phyloP scores from a whole-genome alignment of 2,888 invertebrate species.

The Chymomyza amoena region DNA sequence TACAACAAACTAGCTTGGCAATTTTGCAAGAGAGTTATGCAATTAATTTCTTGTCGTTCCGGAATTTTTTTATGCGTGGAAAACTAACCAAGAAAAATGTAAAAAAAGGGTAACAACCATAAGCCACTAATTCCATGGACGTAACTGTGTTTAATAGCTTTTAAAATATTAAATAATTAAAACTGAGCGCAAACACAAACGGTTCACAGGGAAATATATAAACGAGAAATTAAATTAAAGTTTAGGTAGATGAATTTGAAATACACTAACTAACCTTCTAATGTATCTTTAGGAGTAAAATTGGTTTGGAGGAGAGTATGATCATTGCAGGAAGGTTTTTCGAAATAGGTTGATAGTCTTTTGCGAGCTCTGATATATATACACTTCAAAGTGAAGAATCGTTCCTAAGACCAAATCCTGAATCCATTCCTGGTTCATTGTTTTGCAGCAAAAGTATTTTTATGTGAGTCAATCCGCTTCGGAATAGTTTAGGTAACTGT shows the following conservation, averaged over 20 bases:
- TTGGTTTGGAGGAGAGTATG: no score
- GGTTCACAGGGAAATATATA: neutral
- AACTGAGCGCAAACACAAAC: conserved; percentile 17
- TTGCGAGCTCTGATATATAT: no score
- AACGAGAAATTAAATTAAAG: neutral
- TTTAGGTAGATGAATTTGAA: neutral
- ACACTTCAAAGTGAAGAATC: no score
- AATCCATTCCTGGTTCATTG: no score
- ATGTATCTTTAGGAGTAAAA: no score
- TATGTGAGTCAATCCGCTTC: no score
- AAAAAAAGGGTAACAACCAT: conserved; percentile 43
- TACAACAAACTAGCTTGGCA: neutral
- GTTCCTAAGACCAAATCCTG: no score
- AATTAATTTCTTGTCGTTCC: neutral
- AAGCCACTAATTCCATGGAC: conserved; percentile 26
- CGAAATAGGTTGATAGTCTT: no score
- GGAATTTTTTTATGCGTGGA: conserved; percentile 29
- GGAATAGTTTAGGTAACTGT: no score
- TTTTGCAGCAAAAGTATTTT: no score
- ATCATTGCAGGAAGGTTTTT: no score
- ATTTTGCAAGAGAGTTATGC: neutral
- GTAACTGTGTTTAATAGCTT: conserved; percentile 29
- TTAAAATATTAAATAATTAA: conserved; percentile 25
- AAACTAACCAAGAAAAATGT: neutral
- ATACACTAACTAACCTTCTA: neutral